Conservation (phyloP, 2,113 vertebrate genomes). For the Atractosteus spatula region DNA sequence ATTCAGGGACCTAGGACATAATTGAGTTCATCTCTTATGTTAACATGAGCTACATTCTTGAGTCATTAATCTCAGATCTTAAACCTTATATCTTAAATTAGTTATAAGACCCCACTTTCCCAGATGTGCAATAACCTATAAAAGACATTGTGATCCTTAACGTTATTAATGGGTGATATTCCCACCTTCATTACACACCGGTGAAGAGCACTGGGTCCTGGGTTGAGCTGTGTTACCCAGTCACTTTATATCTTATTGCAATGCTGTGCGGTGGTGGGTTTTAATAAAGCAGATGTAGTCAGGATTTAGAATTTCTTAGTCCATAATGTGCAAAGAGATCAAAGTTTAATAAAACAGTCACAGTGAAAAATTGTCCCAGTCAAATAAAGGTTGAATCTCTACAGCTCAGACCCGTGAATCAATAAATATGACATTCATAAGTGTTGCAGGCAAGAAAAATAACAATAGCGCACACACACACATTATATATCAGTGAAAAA, state of each 20-base stretch:
- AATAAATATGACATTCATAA: constrained; percentile 11
- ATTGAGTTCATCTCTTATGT: neutral
- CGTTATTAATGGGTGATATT: neutral
- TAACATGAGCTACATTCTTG: neutral
- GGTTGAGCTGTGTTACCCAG: neutral
- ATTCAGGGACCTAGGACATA: neutral
- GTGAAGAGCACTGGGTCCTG: neutral
- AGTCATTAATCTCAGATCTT: neutral
- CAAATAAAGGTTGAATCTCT: constrained; percentile 9
- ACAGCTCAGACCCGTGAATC: neutral
- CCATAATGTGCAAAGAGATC: constrained; percentile 26
- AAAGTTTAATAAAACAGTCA: constrained; percentile 53
- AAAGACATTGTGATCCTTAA: neutral
- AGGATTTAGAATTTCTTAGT: constrained; percentile 29
- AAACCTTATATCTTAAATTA: neutral
- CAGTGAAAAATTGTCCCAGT: neutral
- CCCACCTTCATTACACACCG: neutral
- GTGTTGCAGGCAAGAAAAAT: neutral
- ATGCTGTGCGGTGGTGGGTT: neutral
- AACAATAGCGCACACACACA: neutral
- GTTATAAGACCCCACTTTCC: constrained; percentile 1
- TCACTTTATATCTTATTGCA: neutral
- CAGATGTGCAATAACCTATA: constrained; percentile 1
- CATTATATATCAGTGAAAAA: neutral
- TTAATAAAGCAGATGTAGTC: constrained; percentile 3